Base-by-base conservation (phyloP, 2,113 vertebrate species). In the Genyomyrus donnyi region DNA sequence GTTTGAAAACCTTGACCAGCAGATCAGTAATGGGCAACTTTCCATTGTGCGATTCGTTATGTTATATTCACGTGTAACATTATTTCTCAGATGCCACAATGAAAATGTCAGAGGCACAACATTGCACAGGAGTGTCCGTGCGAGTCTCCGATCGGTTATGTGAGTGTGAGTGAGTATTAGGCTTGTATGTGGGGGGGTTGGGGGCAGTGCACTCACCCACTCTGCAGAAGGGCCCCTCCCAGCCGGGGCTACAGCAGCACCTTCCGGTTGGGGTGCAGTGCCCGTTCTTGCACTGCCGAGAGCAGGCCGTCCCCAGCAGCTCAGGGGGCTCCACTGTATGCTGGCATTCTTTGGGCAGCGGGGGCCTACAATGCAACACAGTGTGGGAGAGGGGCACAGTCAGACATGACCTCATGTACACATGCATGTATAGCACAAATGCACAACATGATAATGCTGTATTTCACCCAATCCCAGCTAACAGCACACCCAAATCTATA, bases 181-280 rank as follows among this genome's bases (percentile, higher is more conserved):
- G 42, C 2, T 1, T 84, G 80, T n/a, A 8, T 35, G 13, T 11
- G 85, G 80, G 42, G 31, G 13, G 39, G 39, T 0, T 3, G 39
- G 39, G 77, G 17, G 39, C 35, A 45, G 48, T 66, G 3, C 58
- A 90, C 97, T 95, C 90, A 99, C 98, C 98, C 53, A 95, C 94
- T 96, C 97, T 96, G 95, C 98, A 99, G 95, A 98, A 97, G 86
- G 97, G 97, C 58, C 98, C 98, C 93, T 98, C 98, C 98, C 98
- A 99, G 93, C 98, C 98, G 6, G 95, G 96, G 91, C 94, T 97
- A 94, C 98, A 99, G 95, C 98, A 99, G 93, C 98, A 99, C 91
- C 95, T 96, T 91, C 98, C 98, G 0, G 96, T 97, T 2, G 98
- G 98, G 86, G 98, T 98, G 92, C 97, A 99, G 95, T 97, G 97